Evolutionary conservation across 2,113 vertebrate genomes (phyloP), one percentile per base, ranked within the genome.

Genomic region (Dissostichus mawsoni): DNA sequence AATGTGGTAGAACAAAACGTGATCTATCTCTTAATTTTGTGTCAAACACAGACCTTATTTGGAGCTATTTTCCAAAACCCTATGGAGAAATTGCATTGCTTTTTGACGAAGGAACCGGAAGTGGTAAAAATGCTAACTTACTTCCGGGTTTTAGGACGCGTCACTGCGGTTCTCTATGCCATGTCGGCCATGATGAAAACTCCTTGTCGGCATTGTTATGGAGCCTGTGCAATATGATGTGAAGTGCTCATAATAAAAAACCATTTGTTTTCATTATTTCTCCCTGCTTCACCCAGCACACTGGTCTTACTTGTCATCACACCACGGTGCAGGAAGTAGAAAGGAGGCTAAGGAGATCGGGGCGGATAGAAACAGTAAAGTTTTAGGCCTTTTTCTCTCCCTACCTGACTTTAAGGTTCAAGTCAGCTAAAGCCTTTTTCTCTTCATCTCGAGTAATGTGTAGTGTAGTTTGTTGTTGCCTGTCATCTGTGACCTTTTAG

Each of bases 191-290:
- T 90, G 88, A 90, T 88, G 82, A 82, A 94, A 87, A 75, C 78
- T 55, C 66, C 74, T 64, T 82, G 80, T 90, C 80, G 53, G 71
- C 70, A 87, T 88, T 85, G 86, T 87, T 91, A 87, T 92, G 86
- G 78, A 81, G 69, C 61, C 12, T 44, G 70, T 80, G 82, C 80
- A 71, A 84, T 89, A 89, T 70, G 75, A 82, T 82, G 84, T 84
- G 85, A 86, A 85, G 78, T 80, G 76, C 53, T 76, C 50, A 69
- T 92, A 91, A 94, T 92, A 85, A 23, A 23, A 85, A 82, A 52
- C 80, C 89, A 93, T 94, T 94, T 89, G 74, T 95, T 94, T 92
- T 91, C 89, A 94, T 94, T 93, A 92, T 71, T 87, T 75, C 44
- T 72, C 36, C 73, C 18, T 48, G 79, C 70, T 74, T 89, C 89